Evolutionary conservation across 2,113 vertebrate species (phyloP), one percentile per base, ranked within the genome.

Genomic region (Calypte anna): DNA sequence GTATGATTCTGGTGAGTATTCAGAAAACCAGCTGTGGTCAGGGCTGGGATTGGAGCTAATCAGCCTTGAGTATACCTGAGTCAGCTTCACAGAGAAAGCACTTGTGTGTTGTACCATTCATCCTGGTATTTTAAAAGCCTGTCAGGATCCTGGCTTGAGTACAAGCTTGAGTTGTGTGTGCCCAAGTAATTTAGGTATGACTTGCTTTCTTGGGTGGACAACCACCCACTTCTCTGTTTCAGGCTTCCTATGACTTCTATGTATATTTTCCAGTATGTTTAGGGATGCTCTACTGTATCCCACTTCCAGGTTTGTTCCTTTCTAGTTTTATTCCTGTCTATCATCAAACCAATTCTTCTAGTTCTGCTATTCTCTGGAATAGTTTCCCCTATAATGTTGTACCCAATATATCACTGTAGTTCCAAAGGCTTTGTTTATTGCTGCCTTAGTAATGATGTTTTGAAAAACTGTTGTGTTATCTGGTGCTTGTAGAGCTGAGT

Each of bases 191-290:
- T 30, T 50, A 2, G 54, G 4, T 20, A 2, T 36, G 27, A 24
- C 46, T 75, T 38, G 12, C 3, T 8, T 63, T 68, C n/a, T 31
- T 59, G 58, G 14, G 18, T 59, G 11, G 51, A 13, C 25, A 12
- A 2, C 12, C n/a, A 22, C n/a, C 4, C 19, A 2, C 1, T 7
- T 61, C 4, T 46, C 25, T 88, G 22, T 46, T 72, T 59, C 19
- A 8, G 0, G 0, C 5, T 69, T 12, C 46, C 18, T 7, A 12
- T 23, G 33, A 8, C 27, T 54, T n/a, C 24, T 7, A 12, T 62
- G 31, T 0, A 5, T 7, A 9, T 53, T 68, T 91, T 53, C 4
- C 6, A 14, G 0, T 18, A 36, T 78, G 38, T 12, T 31, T 13
- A 3, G 19, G 28, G 20, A 14, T 59, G 8, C 31, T 62, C 9